These are phyloP conservation scores for Varecia variegata DNA, from an alignment of 2,797 vertebrate species.

Conservation along the genomic window DNA sequence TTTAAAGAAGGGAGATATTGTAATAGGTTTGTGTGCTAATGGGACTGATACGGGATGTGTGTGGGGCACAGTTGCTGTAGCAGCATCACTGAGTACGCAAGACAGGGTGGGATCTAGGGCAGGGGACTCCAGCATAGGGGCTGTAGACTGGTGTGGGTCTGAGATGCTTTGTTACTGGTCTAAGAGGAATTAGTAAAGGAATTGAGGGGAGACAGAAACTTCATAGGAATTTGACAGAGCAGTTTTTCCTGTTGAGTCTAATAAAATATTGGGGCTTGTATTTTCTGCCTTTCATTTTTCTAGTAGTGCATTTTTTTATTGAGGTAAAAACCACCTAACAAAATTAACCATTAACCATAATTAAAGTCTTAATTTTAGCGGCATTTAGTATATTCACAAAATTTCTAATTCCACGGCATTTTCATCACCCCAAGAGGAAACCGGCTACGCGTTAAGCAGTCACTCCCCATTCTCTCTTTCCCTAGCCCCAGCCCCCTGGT, in stretches of 20 bases:
- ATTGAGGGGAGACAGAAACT: neutral
- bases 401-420: neutral
- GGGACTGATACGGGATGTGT: neutral
- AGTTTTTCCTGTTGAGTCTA: neutral
- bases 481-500: neutral
- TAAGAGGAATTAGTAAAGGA: neutral
- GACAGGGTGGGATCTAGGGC: neutral
- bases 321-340: neutral
- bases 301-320: neutral
- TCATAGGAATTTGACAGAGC: neutral
- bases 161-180: neutral
- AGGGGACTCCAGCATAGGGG: neutral
- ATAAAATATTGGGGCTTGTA: neutral
- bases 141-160: neutral
- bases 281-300: neutral
- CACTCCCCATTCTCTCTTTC: neutral
- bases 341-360: neutral
- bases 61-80: neutral
- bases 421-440: too few relatives aligned
- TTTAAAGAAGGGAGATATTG: neutral
- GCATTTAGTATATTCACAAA: neutral
- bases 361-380: neutral
- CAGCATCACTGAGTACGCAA: neutral
- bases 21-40: neutral
- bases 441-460: too few relatives aligned